Conservation (phyloP, 2,113 vertebrate species). For the Cottus gobio region DNA sequence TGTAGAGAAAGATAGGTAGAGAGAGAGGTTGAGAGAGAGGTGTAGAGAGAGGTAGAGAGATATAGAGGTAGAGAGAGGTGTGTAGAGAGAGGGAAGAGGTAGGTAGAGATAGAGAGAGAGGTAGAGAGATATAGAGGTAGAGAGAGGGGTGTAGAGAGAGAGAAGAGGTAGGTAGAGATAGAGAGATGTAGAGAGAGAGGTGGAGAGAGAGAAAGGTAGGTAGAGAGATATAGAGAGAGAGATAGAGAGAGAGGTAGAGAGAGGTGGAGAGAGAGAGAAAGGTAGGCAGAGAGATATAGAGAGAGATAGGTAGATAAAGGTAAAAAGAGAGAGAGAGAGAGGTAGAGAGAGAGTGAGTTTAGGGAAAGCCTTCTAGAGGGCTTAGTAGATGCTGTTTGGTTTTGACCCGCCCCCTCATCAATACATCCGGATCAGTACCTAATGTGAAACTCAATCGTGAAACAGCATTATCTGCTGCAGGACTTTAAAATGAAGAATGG, state of each 20-base stretch:
- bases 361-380: background rate
- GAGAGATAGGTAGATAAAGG: background rate
- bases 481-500: conserved; percentile 10
- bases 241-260: conserved; percentile 20
- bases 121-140: background rate
- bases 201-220: background rate
- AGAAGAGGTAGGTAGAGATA: background rate
- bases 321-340: conserved; percentile 12
- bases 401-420: background rate
- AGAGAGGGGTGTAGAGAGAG: conserved; percentile 2
- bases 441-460: background rate
- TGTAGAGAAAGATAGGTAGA: too few relatives aligned
- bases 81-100: conserved; percentile 31
- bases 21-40: background rate
- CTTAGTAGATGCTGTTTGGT: background rate
- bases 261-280: background rate
- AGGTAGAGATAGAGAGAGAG: background rate
- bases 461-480: background rate
- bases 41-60: conserved; percentile 25
- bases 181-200: background rate
- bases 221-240: too few relatives aligned
- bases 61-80: background rate
- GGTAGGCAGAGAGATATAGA: too few relatives aligned
- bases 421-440: background rate
- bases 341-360: conserved; percentile 11